These are phyloP conservation scores for Pontoporia blainvillei DNA, from an alignment of 2,113 vertebrate species.

Conservation along the genomic window DNA sequence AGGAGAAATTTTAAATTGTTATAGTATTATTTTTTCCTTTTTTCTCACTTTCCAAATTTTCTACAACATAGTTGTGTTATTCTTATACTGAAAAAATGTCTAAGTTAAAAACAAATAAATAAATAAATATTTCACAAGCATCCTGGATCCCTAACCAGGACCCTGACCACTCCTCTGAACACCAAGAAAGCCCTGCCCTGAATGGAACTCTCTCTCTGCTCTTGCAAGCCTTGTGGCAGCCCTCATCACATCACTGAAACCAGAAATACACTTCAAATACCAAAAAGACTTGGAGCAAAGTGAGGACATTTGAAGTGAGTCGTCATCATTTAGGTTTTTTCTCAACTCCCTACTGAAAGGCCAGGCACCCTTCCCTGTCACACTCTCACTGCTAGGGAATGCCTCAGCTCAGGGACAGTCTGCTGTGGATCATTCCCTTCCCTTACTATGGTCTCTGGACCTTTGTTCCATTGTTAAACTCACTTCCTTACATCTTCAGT, in stretches of 20 bases:
- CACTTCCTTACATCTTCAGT: neutral
- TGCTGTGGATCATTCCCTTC: neutral
- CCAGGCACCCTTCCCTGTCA: neutral
- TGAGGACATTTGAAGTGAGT: neutral
- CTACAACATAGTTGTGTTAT: neutral
- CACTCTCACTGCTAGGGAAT: neutral
- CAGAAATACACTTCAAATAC: neutral
- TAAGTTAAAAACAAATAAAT: neutral
- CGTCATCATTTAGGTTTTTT: neutral
- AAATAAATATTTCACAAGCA: neutral
- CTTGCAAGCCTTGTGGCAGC: neutral
- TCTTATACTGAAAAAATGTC: neutral
- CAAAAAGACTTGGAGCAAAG: neutral
- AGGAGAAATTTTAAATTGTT: neutral
- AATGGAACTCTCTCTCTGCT: fast-evolving
- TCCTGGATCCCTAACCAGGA: neutral
- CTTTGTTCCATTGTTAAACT: neutral
- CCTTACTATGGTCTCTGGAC: neutral
- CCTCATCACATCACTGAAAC: neutral
- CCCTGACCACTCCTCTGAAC: neutral
- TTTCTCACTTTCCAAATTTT: constrained; percentile 14
- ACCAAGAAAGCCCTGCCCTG: neutral
- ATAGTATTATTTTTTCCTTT: neutral
- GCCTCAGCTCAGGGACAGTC: neutral
- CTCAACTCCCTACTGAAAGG: neutral